Evolutionary conservation across 2,797 vertebrate species (phyloP).

Genomic region (Heliangelus exortis): DNA sequence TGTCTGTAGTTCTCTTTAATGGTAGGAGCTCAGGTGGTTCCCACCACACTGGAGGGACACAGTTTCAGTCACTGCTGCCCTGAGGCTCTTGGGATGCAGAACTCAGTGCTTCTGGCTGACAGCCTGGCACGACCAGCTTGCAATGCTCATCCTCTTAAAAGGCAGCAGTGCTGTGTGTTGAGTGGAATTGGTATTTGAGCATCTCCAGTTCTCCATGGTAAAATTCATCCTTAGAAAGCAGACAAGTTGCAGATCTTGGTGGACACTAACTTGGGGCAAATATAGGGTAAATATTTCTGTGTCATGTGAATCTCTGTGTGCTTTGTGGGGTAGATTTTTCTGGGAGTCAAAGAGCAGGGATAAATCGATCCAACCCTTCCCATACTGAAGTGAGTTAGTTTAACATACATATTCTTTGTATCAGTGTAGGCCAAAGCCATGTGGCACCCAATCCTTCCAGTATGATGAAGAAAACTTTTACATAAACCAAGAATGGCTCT

Average conservation of each 20-base stretch:
- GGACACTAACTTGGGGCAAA: neutral
- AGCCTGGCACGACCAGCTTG: neutral
- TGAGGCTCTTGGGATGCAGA: neutral
- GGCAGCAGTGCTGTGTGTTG: neutral
- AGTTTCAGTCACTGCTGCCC: rapidly evolving
- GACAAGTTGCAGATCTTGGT: neutral
- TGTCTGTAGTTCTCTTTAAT: neutral
- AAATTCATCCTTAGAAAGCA: neutral
- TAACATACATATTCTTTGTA: neutral
- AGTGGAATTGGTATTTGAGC: neutral
- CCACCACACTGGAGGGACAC: rapidly evolving
- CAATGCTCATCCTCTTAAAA: neutral
- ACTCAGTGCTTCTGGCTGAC: neutral
- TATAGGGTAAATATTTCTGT: neutral
- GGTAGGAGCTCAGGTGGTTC: neutral
- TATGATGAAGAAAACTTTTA: neutral
- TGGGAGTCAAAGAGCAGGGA: neutral
- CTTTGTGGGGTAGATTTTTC: neutral
- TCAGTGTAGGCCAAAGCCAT: rapidly evolving
- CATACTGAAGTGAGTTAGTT: neutral
- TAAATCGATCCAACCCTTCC: neutral
- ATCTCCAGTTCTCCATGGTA: neutral
- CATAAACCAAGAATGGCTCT: neutral
- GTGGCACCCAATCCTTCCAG: rapidly evolving
- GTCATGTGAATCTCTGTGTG: neutral